A percentile compares a stretch with the other conserved stretches of the same genome.
These are phyloP conservation scores for Metopolophium dirhodum DNA, from an alignment of 1,140 invertebrate genomes.

Conservation along the genomic window DNA sequence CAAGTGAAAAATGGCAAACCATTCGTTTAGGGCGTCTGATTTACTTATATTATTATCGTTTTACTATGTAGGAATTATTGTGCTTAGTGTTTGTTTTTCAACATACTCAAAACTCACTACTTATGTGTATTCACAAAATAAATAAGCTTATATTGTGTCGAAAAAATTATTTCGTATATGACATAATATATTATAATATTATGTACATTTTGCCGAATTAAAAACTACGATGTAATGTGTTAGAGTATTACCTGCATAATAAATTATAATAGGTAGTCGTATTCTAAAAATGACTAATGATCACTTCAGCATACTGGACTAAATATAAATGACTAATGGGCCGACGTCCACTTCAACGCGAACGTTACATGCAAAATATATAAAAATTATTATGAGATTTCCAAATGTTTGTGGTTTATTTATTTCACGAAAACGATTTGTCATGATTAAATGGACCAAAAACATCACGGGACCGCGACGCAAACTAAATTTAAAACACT, in stretches of 20 bases:
- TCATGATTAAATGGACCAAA: conserved; percentile 11
- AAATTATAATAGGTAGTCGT: background rate
- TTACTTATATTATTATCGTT: background rate
- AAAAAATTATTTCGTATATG: background rate
- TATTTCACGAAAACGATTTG: background rate
- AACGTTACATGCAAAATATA: background rate
- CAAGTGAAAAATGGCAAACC: background rate
- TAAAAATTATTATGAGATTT: background rate
- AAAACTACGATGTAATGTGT: background rate
- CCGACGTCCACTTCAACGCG: background rate
- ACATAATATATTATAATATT: background rate
- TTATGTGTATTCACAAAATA: background rate
- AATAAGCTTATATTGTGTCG: background rate
- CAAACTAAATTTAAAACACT: background rate
- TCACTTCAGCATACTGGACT: background rate
- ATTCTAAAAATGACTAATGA: conserved; percentile 9
- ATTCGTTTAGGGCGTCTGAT: background rate
- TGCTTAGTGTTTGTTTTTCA: background rate
- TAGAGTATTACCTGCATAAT: background rate
- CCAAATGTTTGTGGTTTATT: background rate
- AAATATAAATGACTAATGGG: background rate
- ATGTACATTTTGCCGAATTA: background rate
- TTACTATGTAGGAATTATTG: background rate
- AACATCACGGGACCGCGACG: background rate
- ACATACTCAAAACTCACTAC: background rate